A percentile compares a stretch with the other conserved stretches of the same genome.
Evolutionary conservation across 1,140 invertebrate species (phyloP).

Genomic region (Solen grandis): DNA sequence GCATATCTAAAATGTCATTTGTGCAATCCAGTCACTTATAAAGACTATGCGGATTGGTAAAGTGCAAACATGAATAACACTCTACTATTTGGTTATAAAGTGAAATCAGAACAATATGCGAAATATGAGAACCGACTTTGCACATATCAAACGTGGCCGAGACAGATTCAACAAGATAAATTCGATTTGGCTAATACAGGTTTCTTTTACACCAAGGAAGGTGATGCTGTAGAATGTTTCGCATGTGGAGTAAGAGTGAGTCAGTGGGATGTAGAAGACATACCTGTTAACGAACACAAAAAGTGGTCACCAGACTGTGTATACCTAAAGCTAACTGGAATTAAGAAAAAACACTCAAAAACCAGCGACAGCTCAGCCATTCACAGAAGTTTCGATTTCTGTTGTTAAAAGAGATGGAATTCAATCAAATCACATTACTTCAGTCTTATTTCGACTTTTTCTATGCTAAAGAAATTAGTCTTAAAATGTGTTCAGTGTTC

Average conservation of each 20-base stretch:
- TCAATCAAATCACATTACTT: slow-evolving; percentile 15
- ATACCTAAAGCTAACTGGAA: slow-evolving; percentile 5
- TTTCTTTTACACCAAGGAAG: slow-evolving; percentile 32
- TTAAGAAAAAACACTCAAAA: not conserved
- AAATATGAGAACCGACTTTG: slow-evolving; percentile 22
- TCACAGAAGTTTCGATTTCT: too few species aligned
- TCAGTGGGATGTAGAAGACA: not conserved
- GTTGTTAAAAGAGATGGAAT: slow-evolving; percentile 27
- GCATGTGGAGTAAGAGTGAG: not conserved
- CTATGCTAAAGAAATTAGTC: slow-evolving; percentile 12
- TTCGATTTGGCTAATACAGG: not conserved
- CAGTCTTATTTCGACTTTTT: slow-evolving; percentile 17
- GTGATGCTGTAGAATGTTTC: slow-evolving; percentile 20
- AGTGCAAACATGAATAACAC: not conserved
- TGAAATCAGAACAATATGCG: slow-evolving; percentile 8
- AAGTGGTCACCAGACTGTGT: slow-evolving; percentile 4
- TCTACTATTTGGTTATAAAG: slow-evolving; percentile 5
- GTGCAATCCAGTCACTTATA: too few species aligned
- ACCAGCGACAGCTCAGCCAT: not conserved
- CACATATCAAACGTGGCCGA: not conserved
- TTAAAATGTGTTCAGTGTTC: not conserved
- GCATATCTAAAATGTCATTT: too few species aligned
- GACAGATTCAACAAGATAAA: slow-evolving; percentile 28
- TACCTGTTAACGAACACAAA: slow-evolving; percentile 2
- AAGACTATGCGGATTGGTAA: too few species aligned